These are phyloP conservation scores for Cylas formicarius DNA, from an alignment of 1,140 invertebrate species.

Conservation along the genomic window DNA sequence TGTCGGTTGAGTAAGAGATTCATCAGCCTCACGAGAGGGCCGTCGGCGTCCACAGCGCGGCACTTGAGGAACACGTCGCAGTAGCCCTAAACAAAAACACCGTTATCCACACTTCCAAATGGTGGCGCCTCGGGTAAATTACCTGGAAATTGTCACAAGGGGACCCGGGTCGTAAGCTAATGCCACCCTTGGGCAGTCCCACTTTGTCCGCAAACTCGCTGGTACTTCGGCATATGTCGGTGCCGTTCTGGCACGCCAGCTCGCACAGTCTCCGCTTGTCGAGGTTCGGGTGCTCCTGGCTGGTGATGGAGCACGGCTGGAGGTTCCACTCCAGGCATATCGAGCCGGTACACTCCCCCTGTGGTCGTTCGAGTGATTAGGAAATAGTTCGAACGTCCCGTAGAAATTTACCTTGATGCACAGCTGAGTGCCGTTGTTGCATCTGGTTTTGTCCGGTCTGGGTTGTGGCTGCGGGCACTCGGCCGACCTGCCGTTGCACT, in stretches of 20 bases:
- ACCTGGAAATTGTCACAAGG: slow-evolving; percentile 98
- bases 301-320: slow-evolving; percentile 94
- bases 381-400: not conserved
- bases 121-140: slow-evolving; percentile 16
- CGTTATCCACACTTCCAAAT: not conserved
- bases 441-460: slow-evolving; percentile 74
- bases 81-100: slow-evolving; percentile 65
- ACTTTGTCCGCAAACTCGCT: slow-evolving; percentile 71
- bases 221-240: slow-evolving; percentile 79
- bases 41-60: slow-evolving; percentile 94
- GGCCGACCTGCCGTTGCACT: slow-evolving; percentile 77
- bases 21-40: slow-evolving; percentile 91
- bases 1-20: slow-evolving; percentile 91
- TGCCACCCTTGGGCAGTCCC: slow-evolving; percentile 73
- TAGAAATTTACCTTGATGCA: slow-evolving; percentile 59
- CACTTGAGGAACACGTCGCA: slow-evolving; percentile 98
- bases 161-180: slow-evolving; percentile 85
- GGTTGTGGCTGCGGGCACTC: slow-evolving; percentile 77
- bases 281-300: slow-evolving; percentile 69
- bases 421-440: slow-evolving; percentile 78
- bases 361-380: not conserved
- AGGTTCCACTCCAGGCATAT: slow-evolving; percentile 93
- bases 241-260: slow-evolving; percentile 87
- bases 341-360: slow-evolving; percentile 88
- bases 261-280: slow-evolving; percentile 84